Percentiles rank a stretch among this genome's conserved stretches.
Evolutionary conservation across 2,888 invertebrate genomes (phyloP).

Genomic region (Hylaea fasciaria): DNA sequence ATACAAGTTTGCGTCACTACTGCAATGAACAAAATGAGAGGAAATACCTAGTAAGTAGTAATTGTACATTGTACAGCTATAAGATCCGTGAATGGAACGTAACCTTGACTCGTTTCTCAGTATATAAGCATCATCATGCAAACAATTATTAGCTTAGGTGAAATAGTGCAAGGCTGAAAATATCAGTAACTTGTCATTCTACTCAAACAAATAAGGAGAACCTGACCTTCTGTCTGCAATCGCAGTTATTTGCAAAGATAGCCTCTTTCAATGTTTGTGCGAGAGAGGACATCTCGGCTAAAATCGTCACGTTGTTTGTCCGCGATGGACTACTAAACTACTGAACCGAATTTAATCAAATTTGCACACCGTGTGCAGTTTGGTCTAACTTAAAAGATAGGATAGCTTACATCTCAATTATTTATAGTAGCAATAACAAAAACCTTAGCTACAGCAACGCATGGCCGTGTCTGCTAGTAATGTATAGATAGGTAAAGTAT

Average conservation of each 20-base stretch:
- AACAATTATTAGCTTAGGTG: conserved; percentile 7
- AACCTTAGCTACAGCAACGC: too few relatives aligned
- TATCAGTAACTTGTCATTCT: not conserved
- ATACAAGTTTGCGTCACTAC: conserved; percentile 7
- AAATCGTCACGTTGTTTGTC: too few relatives aligned
- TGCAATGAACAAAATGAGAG: conserved; percentile 13
- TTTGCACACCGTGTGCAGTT: too few relatives aligned
- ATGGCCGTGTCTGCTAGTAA: too few relatives aligned
- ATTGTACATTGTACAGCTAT: too few relatives aligned
- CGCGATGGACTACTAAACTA: too few relatives aligned
- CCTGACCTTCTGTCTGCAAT: conserved; percentile 7
- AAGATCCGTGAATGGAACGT: conserved; percentile 20
- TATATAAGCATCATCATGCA: conserved; percentile 14
- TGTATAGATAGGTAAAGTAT: too few relatives aligned
- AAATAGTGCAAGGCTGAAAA: conserved; percentile 20
- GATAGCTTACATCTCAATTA: too few relatives aligned
- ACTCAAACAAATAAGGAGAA: conserved; percentile 8
- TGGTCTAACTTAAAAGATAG: too few relatives aligned
- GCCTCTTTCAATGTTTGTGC: not conserved
- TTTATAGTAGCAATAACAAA: too few relatives aligned
- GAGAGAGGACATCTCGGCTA: too few relatives aligned
- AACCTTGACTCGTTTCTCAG: conserved; percentile 20
- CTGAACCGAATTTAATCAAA: too few relatives aligned
- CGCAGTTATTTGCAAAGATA: not conserved
- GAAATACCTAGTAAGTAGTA: conserved; percentile 9